These are phyloP conservation scores for Eupristina koningsbergeri DNA, from an alignment of 1,140 invertebrate species.

Conservation along the genomic window DNA sequence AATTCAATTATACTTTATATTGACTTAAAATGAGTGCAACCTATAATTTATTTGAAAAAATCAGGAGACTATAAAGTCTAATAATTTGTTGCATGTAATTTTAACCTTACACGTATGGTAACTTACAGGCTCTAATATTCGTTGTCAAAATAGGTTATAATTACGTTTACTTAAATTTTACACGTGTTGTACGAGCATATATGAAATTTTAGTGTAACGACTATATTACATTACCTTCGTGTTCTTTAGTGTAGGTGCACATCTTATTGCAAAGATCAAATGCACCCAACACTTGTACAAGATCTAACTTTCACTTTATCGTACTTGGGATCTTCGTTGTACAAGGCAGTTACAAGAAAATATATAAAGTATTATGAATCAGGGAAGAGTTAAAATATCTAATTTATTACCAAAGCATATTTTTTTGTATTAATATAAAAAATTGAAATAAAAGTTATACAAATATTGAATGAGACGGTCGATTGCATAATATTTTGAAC, in stretches of 20 bases:
- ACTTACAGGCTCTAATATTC: no score
- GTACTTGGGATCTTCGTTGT: neutral
- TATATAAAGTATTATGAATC: neutral
- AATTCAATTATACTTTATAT: neutral
- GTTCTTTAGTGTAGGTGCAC: neutral
- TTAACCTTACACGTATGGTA: neutral
- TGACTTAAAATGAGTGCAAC: neutral
- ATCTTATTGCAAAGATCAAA: neutral
- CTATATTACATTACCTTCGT: neutral
- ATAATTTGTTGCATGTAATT: neutral
- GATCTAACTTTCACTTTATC: conserved; percentile 35
- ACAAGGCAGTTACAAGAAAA: neutral
- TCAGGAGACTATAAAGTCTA: neutral
- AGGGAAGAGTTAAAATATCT: no score
- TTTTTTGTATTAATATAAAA: no score
- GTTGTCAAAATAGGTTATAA: neutral
- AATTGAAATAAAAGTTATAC: no score
- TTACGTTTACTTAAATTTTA: conserved; percentile 4
- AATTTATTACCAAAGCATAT: no score
- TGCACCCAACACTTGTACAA: neutral
- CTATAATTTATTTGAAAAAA: neutral
- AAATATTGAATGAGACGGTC: no score
- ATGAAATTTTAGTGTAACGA: conserved; percentile 20
- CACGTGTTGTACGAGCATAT: neutral
- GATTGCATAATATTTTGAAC: no score